phyloP scores from a whole-genome alignment of 2,113 vertebrate species.

The Oenanthe melanoleuca region DNA sequence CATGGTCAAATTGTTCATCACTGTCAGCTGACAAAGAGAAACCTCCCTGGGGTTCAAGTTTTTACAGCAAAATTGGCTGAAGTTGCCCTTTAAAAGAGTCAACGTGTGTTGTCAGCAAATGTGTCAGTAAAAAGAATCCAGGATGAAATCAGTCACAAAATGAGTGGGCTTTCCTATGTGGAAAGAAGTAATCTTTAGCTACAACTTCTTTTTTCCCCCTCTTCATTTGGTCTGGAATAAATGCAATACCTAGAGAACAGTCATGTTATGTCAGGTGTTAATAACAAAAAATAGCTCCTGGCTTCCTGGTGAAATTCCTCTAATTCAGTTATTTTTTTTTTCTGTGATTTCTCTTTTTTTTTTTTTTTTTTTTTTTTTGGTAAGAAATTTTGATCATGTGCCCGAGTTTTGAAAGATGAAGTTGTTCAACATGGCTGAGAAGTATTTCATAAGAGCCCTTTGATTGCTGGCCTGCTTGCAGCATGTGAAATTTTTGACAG shows the following conservation, averaged over 20 bases:
- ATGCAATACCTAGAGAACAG: background rate
- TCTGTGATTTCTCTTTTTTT: background rate
- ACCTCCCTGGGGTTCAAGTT: background rate
- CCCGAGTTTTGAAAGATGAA: background rate
- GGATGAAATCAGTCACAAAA: background rate
- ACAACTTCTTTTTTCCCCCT: background rate
- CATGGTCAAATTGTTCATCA: background rate
- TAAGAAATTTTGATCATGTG: background rate
- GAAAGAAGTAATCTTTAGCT: background rate
- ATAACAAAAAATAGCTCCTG: background rate
- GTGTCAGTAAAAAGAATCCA: background rate
- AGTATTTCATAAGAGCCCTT: background rate
- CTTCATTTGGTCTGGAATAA: background rate
- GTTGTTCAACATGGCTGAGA: background rate
- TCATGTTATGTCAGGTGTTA: background rate
- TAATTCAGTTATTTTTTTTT: background rate
- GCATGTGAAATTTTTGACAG: conserved; percentile 55
- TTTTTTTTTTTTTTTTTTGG: background rate
- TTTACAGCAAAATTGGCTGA: background rate
- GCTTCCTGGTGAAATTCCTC: background rate
- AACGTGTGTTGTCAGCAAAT: background rate
- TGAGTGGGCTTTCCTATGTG: background rate
- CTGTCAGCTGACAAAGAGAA: background rate
- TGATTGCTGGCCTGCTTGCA: conserved; percentile 29
- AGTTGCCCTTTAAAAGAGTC: background rate